phyloP scores from a whole-genome alignment of 37 sponge, comb jelly and placozoan genomes.

The Chondrilla cf. caribensis region DNA sequence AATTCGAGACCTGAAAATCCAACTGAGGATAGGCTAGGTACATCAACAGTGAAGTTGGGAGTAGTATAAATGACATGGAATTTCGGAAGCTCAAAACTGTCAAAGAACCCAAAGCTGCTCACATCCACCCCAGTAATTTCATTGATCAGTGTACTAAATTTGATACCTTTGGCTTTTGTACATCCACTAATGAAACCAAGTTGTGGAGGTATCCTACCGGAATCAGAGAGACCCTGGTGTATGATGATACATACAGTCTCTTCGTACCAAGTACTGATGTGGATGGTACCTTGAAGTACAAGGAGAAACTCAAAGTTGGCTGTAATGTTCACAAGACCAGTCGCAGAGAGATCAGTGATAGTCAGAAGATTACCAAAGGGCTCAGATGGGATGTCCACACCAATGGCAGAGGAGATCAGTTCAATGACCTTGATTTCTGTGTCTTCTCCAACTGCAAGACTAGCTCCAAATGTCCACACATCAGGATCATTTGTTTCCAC shows the following conservation, averaged over 20 bases:
- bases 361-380: background rate
- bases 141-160: background rate
- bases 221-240: background rate
- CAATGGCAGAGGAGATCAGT: background rate
- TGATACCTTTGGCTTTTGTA: background rate
- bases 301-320: background rate
- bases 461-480: slow-evolving; percentile 8
- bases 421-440: background rate
- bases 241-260: background rate
- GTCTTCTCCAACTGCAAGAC: no score
- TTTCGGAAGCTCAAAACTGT: background rate
- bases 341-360: background rate
- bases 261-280: background rate
- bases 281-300: background rate
- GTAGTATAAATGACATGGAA: background rate
- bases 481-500: no score
- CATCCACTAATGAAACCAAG: background rate
- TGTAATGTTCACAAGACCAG: background rate
- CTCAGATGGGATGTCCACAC: background rate
- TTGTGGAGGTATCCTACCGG: background rate
- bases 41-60: background rate
- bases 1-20: no score
- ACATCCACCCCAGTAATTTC: background rate
- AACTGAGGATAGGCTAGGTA: background rate
- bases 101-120: background rate